Base-by-base conservation (phyloP, 1,140 invertebrate species). In the Drosophila ficusphila region DNA sequence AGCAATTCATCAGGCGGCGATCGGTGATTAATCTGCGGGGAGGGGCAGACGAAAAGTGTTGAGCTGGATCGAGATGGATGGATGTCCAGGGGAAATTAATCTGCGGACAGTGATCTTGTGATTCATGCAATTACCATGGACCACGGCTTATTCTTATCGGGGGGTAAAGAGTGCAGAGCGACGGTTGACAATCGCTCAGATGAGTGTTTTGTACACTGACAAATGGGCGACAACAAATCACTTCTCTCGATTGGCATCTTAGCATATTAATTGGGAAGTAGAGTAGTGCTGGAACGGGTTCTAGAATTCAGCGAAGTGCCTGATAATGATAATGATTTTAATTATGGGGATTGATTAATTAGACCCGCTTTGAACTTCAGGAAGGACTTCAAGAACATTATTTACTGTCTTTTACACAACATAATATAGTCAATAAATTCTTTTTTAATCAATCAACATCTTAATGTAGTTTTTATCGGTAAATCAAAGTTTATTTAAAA, bases 191-290 rank as follows among this genome's bases (percentile, higher is more conserved):
- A 56, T 38, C 41, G 36, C 25, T 56, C 14, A 47, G 72, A 76
- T 39, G 64, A 72, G 81, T 64, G 44, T 85, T 85, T 85, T 85
- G 81, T 81, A 69, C 77, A 64, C 23, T 81, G 82, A 86, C 82
- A 86, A 86, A 86, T 86, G 77, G 38, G 56, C 39, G 76, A 57
- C 82, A 77, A 88, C 82, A 88, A 88, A 86, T 86, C 82, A 86
- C 54, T 74, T 67, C 61, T 29, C 8, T 29, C 36, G 76, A 86
- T 86, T 47, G 49, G 23, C 27, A 81, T 86, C 81, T 52, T 44
- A 44, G 52, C 34, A 41, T 49, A 72, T 77, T 44, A 56, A 68
- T 77, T 79, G 21, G 19, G 14, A 21, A 57, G 8, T 8, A 23
- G 18, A 27, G 19, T 18, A 25, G 7, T 52, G 44, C 18, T 14